Evolutionary conservation across 2,888 invertebrate genomes (phyloP).

Genomic region (Sylvicola fuscatus): DNA sequence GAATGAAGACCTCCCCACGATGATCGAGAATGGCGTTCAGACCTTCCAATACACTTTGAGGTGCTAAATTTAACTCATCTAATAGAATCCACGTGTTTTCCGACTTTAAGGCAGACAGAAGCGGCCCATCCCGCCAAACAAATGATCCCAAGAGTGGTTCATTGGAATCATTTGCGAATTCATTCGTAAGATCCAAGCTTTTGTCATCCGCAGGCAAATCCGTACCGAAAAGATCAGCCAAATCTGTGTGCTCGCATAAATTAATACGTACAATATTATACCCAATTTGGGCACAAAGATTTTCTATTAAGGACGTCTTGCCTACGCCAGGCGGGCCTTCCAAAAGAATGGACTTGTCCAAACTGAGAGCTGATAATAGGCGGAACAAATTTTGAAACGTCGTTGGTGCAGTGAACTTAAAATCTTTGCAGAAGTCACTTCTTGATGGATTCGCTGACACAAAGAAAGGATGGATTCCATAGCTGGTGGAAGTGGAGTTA

Average conservation of each 20-base stretch:
- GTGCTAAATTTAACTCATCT: slow-evolving; percentile 95
- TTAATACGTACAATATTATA: slow-evolving; percentile 81
- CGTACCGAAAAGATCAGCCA: slow-evolving; percentile 93
- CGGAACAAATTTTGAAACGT: slow-evolving; percentile 65
- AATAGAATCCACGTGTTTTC: slow-evolving; percentile 85
- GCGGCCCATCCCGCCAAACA: slow-evolving; percentile 90
- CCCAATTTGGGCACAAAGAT: slow-evolving; percentile 67
- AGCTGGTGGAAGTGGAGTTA: slow-evolving; percentile 17
- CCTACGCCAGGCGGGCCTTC: slow-evolving; percentile 98
- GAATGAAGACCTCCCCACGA: slow-evolving; percentile 84
- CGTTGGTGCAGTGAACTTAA: slow-evolving; percentile 58
- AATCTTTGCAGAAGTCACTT: slow-evolving; percentile 20
- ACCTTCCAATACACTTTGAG: slow-evolving; percentile 95
- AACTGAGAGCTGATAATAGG: slow-evolving; percentile 68
- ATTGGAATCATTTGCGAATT: slow-evolving; percentile 3
- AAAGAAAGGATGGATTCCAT: slow-evolving; percentile 64
- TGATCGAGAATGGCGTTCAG: slow-evolving; percentile 98
- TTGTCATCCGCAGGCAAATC: slow-evolving; percentile 89
- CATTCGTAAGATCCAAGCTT: slow-evolving; percentile 3
- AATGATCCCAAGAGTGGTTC: slow-evolving; percentile 52
- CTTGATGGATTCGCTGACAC: slow-evolving; percentile 14
- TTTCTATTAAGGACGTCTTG: slow-evolving; percentile 86
- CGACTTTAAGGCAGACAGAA: slow-evolving; percentile 75
- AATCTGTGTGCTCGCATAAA: slow-evolving; percentile 97
- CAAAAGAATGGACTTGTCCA: slow-evolving; percentile 79